Percentiles rank a stretch among this genome's conserved stretches.
These are phyloP conservation scores for Barbus barbus DNA, from an alignment of 2,113 vertebrate species.

Conservation along the genomic window DNA sequence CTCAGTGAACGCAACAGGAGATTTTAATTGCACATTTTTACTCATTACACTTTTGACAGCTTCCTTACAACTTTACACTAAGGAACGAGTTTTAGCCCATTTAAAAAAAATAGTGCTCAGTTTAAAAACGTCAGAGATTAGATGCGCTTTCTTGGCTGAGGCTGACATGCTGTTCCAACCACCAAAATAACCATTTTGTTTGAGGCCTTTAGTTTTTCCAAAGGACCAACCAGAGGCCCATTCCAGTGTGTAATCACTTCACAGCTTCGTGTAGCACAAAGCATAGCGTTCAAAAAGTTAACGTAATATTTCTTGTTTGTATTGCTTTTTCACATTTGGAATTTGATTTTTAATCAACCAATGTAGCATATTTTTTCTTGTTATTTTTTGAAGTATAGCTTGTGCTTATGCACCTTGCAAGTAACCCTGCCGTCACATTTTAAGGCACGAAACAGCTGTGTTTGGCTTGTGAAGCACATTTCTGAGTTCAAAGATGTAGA, in stretches of 20 bases:
- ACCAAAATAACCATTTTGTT: constrained; percentile 1
- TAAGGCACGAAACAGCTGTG: too few species aligned
- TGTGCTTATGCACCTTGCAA: too few species aligned
- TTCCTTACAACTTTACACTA: neutral
- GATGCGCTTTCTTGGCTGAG: neutral
- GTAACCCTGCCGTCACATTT: neutral
- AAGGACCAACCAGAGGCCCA: neutral
- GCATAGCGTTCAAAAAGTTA: neutral
- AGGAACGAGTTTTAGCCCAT: neutral
- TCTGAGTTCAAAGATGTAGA: constrained; percentile 1
- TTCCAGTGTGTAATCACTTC: neutral
- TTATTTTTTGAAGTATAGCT: neutral
- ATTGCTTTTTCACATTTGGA: neutral
- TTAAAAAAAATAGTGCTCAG: neutral
- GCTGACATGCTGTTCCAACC: neutral
- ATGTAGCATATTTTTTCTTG: neutral
- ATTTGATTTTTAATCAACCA: neutral
- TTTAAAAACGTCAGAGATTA: neutral
- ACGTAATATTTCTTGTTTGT: neutral
- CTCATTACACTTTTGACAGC: neutral
- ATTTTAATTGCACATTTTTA: neutral
- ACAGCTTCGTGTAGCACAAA: neutral
- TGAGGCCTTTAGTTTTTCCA: neutral
- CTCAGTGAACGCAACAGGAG: neutral
- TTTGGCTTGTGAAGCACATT: too few species aligned